Evolutionary conservation across 2,797 vertebrate species (phyloP).

Genomic region (Chaetophractus vellerosus): DNA sequence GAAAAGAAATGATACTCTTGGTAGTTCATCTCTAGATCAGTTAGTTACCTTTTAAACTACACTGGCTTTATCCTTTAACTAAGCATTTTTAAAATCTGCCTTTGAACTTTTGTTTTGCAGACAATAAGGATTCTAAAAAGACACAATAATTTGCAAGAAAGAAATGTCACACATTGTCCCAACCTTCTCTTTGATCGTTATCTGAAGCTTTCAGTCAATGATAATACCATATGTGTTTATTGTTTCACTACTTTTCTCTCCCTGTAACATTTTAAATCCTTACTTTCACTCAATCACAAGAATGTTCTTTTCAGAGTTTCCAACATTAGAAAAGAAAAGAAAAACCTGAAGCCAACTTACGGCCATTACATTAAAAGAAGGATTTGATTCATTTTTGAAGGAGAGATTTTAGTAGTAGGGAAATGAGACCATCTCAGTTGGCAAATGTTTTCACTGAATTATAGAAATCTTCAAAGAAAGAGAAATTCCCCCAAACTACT

Average conservation of each 20-base stretch:
- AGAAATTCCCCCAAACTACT: slow-evolving; percentile 84
- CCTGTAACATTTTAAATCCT: slow-evolving; percentile 40
- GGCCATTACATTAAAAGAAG: slow-evolving; percentile 64
- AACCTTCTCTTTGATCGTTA: slow-evolving; percentile 70
- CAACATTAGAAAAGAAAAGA: slow-evolving; percentile 5
- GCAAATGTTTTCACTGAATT: slow-evolving; percentile 86
- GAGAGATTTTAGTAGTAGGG: slow-evolving; percentile 67
- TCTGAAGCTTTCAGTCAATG: slow-evolving; percentile 69
- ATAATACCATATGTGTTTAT: slow-evolving; percentile 65
- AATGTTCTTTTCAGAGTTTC: slow-evolving; percentile 72
- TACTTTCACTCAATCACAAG: slow-evolving; percentile 60
- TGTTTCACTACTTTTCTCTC: slow-evolving; percentile 39
- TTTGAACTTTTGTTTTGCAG: slow-evolving; percentile 61
- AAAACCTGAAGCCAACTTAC: background rate
- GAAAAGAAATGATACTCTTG: background rate
- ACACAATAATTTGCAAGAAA: slow-evolving; percentile 63
- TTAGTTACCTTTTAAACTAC: slow-evolving; percentile 71
- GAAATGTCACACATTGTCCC: slow-evolving; percentile 62
- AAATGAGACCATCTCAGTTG: slow-evolving; percentile 76
- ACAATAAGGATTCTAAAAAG: slow-evolving; percentile 73
- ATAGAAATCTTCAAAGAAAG: slow-evolving; percentile 85
- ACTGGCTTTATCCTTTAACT: slow-evolving; percentile 56
- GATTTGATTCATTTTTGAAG: slow-evolving; percentile 73
- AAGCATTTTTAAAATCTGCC: slow-evolving; percentile 63
- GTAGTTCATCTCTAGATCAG: slow-evolving; percentile 57